Evolutionary conservation across 2,797 vertebrate genomes (phyloP), one percentile per base, ranked within the genome.

Genomic region (Chaetodon trifasciatus): DNA sequence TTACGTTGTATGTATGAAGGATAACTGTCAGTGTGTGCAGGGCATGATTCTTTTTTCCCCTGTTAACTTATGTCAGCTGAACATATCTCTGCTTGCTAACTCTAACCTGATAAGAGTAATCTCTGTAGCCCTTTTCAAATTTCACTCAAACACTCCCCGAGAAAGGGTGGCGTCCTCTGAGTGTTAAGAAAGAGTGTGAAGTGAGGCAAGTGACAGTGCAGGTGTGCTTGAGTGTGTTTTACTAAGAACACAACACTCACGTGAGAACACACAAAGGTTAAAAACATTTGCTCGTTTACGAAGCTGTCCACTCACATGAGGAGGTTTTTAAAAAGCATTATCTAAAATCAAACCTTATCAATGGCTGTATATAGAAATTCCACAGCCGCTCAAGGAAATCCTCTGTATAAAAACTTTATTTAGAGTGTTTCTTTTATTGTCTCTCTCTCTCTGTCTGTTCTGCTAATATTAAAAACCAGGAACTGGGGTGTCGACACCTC

Each of bases 401-500:
- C 77, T 89, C 82, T 75, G 91, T 94, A 95, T 82, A 95, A 94
- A 95, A 95, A 84, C 56, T 13, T 69, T 61, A 23, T 70, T 55
- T 56, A 60, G 67, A 87, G 56, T 70, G 73, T 87, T 69, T 87
- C 37, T 74, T 88, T 88, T 82, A 70, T 68, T 53, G 76, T 87
- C 82, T 79, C 65, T 78, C 65, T 78, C 63, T 89, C 68, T 80
- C 49, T 46, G 52, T 76, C 73, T 85, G 81, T 86, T 94, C 76
- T 74, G 78, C 90, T 92, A 90, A 80, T 89, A 83, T 91, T 93
- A 93, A 94, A 93, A 95, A 92, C 85, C 76, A 89, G 83, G 74
- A 94, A 88, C 86, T 85, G 88, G 89, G 89, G 93, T 91, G 92
- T 93, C 91, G 91, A 94, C 94, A 95, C 94, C 93, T 76, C 80